Base-by-base conservation (phyloP, 2,797 vertebrate genomes). In the Odontamblyopus lacepedii region DNA sequence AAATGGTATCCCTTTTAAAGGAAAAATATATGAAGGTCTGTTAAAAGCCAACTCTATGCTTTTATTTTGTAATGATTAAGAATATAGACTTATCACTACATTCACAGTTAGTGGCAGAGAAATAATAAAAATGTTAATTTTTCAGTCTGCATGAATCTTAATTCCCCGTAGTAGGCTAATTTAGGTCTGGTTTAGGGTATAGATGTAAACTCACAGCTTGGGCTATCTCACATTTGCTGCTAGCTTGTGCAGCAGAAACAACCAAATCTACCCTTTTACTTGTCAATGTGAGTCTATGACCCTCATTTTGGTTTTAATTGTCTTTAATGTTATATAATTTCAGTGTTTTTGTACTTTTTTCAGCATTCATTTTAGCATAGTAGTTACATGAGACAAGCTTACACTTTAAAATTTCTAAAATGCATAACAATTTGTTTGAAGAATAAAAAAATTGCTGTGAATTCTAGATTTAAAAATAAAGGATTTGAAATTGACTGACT, bases 391-490 rank as follows among this genome's bases (percentile, higher is more conserved):
- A 7, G 70, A 75, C 69, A 55, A 78, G 63, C 63, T 74, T 80
- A 26, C 69, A 79, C 76, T 75, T 83, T 87, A 89, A 74, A 60
- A 11, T 30, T 60, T 60, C 56, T 26, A 30, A 16, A 15, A 15
- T 16, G 30, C 57, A 30, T 60, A 16, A 16, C 71, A 83, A 66
- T 78, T 70, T 16, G 57, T 60, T 60, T 60, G 12, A 60, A 60
- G 5, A 27, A 11, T 87, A 75, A 84, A 72, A 81, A 77, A 78
- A 82, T 87, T 89, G 87, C 79, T 89, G 89, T 88, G 76, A 87
- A 83, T 73, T 19, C 41, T 77, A 72, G 74, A 79, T 83, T 83
- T 84, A 57, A 82, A 92, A 92, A 60, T 60, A 89, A 89, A 92
- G 90, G 68, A 82, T 73, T 63, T 85, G 81, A 80, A 84, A 69